phyloP scores from a whole-genome alignment of 2,797 vertebrate species.

The Epinephelus coioides region DNA sequence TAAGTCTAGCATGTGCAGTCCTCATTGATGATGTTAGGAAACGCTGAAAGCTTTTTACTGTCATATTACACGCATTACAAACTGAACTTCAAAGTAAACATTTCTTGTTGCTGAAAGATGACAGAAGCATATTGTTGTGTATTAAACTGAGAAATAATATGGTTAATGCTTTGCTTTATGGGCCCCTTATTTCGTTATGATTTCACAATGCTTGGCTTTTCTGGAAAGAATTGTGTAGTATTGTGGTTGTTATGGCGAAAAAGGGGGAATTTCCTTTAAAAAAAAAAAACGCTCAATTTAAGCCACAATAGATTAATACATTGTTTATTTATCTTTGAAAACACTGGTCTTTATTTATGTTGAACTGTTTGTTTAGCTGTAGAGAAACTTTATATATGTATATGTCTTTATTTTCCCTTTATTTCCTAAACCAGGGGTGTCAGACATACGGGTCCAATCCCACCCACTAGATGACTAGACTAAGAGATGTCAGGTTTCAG shows the following conservation, averaged over 20 bases:
- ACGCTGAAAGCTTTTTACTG: neutral
- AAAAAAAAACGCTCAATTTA: neutral
- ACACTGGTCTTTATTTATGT: neutral
- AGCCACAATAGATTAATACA: neutral
- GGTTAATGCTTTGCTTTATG: neutral
- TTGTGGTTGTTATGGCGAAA: neutral
- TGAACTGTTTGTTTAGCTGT: neutral
- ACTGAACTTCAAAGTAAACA: neutral
- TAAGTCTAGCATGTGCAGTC: neutral
- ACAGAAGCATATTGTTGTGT: neutral
- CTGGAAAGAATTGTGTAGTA: neutral
- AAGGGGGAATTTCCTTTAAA: neutral
- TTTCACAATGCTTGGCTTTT: slow-evolving; percentile 8
- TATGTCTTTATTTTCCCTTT: neutral
- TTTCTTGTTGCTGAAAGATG: neutral
- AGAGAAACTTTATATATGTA: neutral
- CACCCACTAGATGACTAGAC: too few species aligned
- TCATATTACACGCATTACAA: neutral
- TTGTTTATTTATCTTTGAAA: neutral
- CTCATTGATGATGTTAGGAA: neutral
- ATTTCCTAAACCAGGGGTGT: too few species aligned
- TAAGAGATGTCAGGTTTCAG: too few species aligned
- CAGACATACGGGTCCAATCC: too few species aligned
- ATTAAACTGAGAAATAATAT: neutral
- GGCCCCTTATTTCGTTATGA: neutral